Conservation (phyloP, 2,113 vertebrate genomes). For the Balaeniceps rex region DNA sequence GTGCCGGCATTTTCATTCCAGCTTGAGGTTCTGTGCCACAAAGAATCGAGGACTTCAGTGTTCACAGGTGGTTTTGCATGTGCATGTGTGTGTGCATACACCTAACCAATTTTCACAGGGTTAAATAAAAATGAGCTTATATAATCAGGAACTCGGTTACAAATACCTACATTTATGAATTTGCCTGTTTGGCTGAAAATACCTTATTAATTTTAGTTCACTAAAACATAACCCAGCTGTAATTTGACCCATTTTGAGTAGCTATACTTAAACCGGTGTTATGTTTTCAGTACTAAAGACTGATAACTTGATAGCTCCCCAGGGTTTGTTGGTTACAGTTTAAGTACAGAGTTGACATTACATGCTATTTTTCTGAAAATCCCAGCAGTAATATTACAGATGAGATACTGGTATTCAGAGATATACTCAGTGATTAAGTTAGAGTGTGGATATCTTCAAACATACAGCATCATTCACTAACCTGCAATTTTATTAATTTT, state of each 20-base stretch:
- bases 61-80: not conserved
- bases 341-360: constrained; percentile 65
- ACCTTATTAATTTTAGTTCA: constrained; percentile 51
- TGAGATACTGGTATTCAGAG: constrained; percentile 45
- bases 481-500: not conserved
- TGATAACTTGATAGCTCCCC: constrained; percentile 75
- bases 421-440: not conserved
- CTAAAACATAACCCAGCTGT: constrained; percentile 57
- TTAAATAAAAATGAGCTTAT: not conserved
- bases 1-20: not conserved
- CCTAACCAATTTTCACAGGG: not conserved
- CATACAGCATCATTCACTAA: not conserved
- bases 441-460: not conserved
- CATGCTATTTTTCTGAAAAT: constrained; percentile 64
- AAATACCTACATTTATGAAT: constrained; percentile 12
- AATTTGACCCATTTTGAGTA: constrained; percentile 68
- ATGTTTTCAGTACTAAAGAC: constrained; percentile 72
- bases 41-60: not conserved
- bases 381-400: constrained; percentile 43
- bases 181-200: constrained; percentile 41
- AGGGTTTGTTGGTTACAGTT: constrained; percentile 61
- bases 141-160: not conserved
- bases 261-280: constrained; percentile 56
- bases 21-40: not conserved
- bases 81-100: not conserved